Evolutionary conservation across 2,888 invertebrate genomes (phyloP), one percentile per base, ranked within the genome.

Genomic region (Crossocerus cetratus): DNA sequence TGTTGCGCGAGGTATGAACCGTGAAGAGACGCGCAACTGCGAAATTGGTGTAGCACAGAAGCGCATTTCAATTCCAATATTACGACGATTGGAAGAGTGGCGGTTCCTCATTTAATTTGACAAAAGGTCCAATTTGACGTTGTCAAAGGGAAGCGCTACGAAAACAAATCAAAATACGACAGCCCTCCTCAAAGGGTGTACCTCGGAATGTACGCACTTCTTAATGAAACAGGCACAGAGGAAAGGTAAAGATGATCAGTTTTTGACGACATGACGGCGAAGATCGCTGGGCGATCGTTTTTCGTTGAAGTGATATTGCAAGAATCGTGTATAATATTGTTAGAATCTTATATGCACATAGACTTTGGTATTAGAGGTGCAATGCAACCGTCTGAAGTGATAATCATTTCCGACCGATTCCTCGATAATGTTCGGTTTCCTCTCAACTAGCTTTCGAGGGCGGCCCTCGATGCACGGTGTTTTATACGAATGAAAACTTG

Each of bases 221-320:
- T 72, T 53, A 69, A 71, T 59, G 59, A 61, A 69, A 61, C 56
- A 67, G 69, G 71, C 70, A 77, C 71, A 72, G 76, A 73, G 32
- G 32, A 62, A 55, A 23, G 11, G 54, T 42, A 55, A 55, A 71
- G 57, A 61, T 62, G 49, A 72, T 65, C 53, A 32, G 67, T 55
- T 76, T 60, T 69, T 56, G 57, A 70, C 65, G 61, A 42, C 16
- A 43, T 53, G 44, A 49, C 49, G 57, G 16, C 16, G 45, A 68
- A 56, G 70, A 59, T 79, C 71, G 78, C 78, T 78, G 78, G 73
- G 73, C 78, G 77, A 79, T 79, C 32, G 57, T 60, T 70, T 73
- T 73, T 54, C 55, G 60, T 77, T 71, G 57, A 67, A 69, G 70
- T 56, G 72, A 75, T 69, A 71, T 67, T 69, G 55, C 49, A 65